These are phyloP conservation scores for Drosophila guanche DNA, from an alignment of 1,140 invertebrate species.

Conservation along the genomic window DNA sequence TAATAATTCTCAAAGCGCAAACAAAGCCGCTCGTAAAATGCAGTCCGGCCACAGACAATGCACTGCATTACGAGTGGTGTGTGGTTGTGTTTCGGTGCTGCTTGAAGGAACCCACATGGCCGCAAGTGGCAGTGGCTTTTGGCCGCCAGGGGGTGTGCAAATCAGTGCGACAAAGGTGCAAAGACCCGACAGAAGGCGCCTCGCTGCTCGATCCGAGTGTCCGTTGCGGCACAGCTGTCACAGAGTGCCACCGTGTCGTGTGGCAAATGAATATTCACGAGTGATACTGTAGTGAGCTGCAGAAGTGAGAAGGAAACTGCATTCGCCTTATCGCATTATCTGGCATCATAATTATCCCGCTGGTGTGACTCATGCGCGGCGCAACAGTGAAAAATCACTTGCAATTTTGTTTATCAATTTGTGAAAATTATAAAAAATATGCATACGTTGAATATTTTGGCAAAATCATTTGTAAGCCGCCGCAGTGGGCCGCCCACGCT, in stretches of 20 bases:
- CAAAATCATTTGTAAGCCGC: slow-evolving; percentile 75
- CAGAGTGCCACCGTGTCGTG: slow-evolving; percentile 70
- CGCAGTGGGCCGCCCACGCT: slow-evolving; percentile 62
- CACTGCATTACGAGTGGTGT: slow-evolving; percentile 55
- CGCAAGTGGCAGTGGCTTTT: not conserved
- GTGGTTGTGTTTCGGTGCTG: slow-evolving; percentile 9
- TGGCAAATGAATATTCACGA: slow-evolving; percentile 61
- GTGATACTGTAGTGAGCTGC: slow-evolving; percentile 33
- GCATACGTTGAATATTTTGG: slow-evolving; percentile 81
- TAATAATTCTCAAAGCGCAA: slow-evolving; percentile 81
- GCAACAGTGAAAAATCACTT: slow-evolving; percentile 77
- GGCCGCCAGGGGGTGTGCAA: slow-evolving; percentile 39
- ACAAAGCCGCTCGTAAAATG: slow-evolving; percentile 77
- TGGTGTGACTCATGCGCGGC: slow-evolving; percentile 55
- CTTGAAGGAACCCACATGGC: slow-evolving; percentile 48
- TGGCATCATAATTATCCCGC: slow-evolving; percentile 79
- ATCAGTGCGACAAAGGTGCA: slow-evolving; percentile 73
- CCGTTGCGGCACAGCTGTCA: slow-evolving; percentile 70
- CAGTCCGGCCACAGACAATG: slow-evolving; percentile 62
- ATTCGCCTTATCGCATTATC: slow-evolving; percentile 77
- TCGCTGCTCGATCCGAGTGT: slow-evolving; percentile 45
- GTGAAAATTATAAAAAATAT: slow-evolving; percentile 82
- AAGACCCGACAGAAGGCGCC: slow-evolving; percentile 47
- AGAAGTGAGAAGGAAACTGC: slow-evolving; percentile 59
- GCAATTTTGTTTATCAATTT: slow-evolving; percentile 82